phyloP scores from a whole-genome alignment of 2,888 invertebrate species.

The Branchellion lobata region DNA sequence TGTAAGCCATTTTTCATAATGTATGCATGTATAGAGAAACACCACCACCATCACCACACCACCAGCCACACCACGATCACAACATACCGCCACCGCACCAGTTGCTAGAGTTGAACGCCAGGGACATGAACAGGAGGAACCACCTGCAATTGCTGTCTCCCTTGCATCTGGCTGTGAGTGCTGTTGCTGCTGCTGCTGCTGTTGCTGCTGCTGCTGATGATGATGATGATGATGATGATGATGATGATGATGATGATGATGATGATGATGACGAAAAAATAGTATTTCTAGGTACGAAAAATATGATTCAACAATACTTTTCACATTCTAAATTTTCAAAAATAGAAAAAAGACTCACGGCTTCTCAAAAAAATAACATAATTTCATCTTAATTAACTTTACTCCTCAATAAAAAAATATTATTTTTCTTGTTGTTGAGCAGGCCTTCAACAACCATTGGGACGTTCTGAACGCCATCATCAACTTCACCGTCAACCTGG shows the following conservation, averaged over 20 bases:
- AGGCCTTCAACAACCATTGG: constrained; percentile 67
- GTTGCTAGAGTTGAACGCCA: constrained; percentile 59
- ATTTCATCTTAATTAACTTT: neutral
- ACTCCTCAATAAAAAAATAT: neutral
- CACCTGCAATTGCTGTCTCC: constrained; percentile 64
- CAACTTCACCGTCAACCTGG: constrained; percentile 66
- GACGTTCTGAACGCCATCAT: constrained; percentile 67
- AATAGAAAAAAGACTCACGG: no score
- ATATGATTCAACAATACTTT: neutral
- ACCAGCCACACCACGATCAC: neutral
- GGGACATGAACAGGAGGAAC: constrained; percentile 56
- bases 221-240: neutral
- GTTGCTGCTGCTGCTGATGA: neutral
- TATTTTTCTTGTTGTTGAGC: neutral
- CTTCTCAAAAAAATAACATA: neutral
- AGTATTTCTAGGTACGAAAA: neutral
- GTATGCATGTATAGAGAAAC: neutral
- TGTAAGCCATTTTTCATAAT: neutral
- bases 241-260: neutral
- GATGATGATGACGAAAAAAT: neutral
- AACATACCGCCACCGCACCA: constrained; percentile 47
- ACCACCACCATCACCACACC: neutral
- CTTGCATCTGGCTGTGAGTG: constrained; percentile 66
- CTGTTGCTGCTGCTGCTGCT: neutral
- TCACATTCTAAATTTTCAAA: no score